These are phyloP conservation scores for Grammatotria lemairii DNA, from an alignment of 2,113 vertebrate species.

Conservation along the genomic window DNA sequence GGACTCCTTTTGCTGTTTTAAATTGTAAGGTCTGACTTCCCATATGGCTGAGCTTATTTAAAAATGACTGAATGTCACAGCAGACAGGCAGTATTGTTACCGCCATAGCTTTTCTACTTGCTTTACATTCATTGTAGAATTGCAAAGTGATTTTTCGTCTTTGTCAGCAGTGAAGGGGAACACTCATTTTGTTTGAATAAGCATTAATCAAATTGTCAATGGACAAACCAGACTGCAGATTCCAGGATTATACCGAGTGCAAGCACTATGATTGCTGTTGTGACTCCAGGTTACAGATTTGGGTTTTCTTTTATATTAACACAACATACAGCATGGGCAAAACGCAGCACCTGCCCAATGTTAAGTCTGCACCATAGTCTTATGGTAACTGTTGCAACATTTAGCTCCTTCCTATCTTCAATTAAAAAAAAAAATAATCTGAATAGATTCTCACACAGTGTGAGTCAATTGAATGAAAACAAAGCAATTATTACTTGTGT, in stretches of 20 bases:
- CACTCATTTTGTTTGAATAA: neutral
- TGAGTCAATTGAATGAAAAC: neutral
- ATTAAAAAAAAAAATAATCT: neutral
- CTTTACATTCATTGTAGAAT: neutral
- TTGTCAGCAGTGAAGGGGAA: neutral
- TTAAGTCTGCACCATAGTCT: neutral
- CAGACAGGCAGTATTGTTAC: neutral
- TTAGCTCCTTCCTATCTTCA: neutral
- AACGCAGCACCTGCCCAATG: neutral
- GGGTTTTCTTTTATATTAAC: neutral
- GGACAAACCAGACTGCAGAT: neutral
- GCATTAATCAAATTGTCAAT: neutral
- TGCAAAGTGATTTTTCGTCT: neutral
- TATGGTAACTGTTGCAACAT: neutral
- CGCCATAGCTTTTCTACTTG: neutral
- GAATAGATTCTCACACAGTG: neutral
- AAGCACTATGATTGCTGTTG: neutral
- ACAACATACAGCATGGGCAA: neutral
- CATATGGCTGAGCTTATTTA: neutral
- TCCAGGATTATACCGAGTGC: neutral
- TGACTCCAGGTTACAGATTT: neutral
- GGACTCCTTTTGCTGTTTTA: neutral
- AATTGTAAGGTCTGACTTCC: neutral
- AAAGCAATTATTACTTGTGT: neutral
- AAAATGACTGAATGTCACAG: neutral